Evolutionary conservation across 1,140 invertebrate species (phyloP).

Genomic region (Akabosia matsudoensis): DNA sequence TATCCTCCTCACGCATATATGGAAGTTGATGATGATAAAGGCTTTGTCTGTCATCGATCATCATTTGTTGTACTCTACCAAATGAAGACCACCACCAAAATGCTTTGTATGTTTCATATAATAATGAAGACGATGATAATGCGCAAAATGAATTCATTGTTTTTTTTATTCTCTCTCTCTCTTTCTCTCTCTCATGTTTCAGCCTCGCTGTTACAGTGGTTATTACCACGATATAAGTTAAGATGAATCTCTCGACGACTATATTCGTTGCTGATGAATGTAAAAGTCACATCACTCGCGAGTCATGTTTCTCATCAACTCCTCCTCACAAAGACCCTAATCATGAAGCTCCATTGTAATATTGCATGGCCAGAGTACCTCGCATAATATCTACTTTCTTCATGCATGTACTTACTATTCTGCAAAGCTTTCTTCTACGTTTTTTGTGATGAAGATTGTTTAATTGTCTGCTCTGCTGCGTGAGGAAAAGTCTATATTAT

Average conservation of each 20-base stretch:
- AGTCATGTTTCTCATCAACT: neutral
- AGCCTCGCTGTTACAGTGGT: neutral
- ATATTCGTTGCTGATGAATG: neutral
- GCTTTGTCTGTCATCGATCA: neutral
- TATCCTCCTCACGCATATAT: too few species aligned
- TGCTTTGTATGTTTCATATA: neutral
- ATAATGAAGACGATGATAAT: neutral
- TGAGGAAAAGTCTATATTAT: neutral
- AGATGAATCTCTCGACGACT: neutral
- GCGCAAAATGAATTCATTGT: slow-evolving; percentile 9
- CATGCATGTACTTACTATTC: too few species aligned
- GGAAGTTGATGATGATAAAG: too few species aligned
- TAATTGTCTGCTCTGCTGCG: slow-evolving; percentile 16
- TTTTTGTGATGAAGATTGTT: neutral
- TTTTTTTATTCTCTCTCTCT: neutral
- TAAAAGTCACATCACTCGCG: too few species aligned
- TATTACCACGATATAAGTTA: neutral
- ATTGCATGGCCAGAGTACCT: too few species aligned
- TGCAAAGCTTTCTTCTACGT: too few species aligned
- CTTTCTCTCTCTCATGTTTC: too few species aligned
- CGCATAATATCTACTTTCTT: too few species aligned
- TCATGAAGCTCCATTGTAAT: too few species aligned
- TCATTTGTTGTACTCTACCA: neutral
- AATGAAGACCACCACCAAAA: slow-evolving; percentile 3
- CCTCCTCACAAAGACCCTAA: neutral